phyloP scores from a whole-genome alignment of 2,113 vertebrate species.

The Hystrix cristata region DNA sequence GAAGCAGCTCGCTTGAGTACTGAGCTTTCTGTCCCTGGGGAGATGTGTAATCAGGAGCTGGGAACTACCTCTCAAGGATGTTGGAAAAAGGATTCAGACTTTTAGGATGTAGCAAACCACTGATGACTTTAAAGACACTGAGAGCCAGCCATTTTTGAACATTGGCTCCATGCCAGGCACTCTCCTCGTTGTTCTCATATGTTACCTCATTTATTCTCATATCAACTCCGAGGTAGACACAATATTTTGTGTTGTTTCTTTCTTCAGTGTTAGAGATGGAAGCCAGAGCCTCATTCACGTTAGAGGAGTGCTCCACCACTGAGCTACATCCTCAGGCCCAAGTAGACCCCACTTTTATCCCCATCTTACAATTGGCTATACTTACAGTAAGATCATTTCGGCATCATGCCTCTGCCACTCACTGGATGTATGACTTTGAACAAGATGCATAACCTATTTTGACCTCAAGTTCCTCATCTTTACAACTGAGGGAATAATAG shows the following conservation, averaged over 20 bases:
- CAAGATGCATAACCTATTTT: constrained; percentile 2
- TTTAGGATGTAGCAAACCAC: constrained; percentile 59
- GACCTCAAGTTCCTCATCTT: constrained; percentile 1
- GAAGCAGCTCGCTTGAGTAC: constrained; percentile 14
- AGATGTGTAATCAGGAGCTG: constrained; percentile 24
- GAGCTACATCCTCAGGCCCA: not conserved
- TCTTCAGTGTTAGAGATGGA: not conserved
- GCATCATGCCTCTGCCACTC: constrained; percentile 1
- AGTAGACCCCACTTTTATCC: not conserved
- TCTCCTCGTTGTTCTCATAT: not conserved
- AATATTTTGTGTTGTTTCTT: not conserved
- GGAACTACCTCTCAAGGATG: constrained; percentile 50
- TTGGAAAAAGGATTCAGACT: constrained; percentile 57
- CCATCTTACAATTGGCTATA: constrained; percentile 28
- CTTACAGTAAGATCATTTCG: not conserved
- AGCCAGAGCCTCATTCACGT: not conserved
- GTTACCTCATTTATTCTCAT: constrained; percentile 52
- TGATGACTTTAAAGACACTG: constrained; percentile 47
- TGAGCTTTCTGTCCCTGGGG: constrained; percentile 24
- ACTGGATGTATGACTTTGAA: constrained; percentile 17
- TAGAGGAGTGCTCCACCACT: not conserved
- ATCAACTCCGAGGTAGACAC: not conserved
- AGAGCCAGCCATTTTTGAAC: constrained; percentile 38
- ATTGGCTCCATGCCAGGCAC: not conserved
- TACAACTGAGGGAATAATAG: not conserved